Base-by-base conservation (phyloP, 2,113 vertebrate species). In the Riparia riparia region DNA sequence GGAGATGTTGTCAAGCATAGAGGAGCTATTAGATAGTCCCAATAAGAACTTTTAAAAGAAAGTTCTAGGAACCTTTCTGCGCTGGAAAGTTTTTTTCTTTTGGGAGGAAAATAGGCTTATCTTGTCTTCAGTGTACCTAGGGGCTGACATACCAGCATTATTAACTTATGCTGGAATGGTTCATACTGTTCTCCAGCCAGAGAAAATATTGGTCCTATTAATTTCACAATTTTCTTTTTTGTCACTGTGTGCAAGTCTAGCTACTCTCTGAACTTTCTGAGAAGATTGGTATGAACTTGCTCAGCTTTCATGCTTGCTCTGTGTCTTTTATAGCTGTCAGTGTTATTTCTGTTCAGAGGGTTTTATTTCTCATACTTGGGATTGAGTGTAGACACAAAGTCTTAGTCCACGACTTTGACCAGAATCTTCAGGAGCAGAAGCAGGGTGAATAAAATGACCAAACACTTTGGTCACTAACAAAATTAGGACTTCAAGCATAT, bases 91-190 rank as follows among this genome's bases (percentile, higher is more conserved):
- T 84, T 86, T 78, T 14, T 76, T 24, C 26, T 70, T 84, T 63
- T 0, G 0, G 54, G 20, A 51, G 22, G 29, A 32, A 72, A 82
- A 56, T 31, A n/a, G 39, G 29, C 10, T 63, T 7, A 10, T 71
- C 9, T 0, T 34, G 19, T 64, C 53, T 47, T 58, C 26, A 21
- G 14, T 25, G 17, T 68, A 41, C 44, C 28, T 58, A 25, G 4
- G 22, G 57, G 25, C 17, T 69, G 54, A 29, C 19, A 44, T 28
- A 64, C 5, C 44, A 84, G 32, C 34, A 8, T 57, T 68, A 13
- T 39, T 82, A 58, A 31, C 51, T 82, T 58, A 8, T 51, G 58
- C 41, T 47, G 9, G 17, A 34, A 7, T 57, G 60, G 51, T 58
- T 93, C 39, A 12, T 6, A 2, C 39, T 78, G 47, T 39, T 84